These are phyloP conservation scores for Megastigmus dorsalis DNA, from an alignment of 2,888 invertebrate species.

Conservation along the genomic window DNA sequence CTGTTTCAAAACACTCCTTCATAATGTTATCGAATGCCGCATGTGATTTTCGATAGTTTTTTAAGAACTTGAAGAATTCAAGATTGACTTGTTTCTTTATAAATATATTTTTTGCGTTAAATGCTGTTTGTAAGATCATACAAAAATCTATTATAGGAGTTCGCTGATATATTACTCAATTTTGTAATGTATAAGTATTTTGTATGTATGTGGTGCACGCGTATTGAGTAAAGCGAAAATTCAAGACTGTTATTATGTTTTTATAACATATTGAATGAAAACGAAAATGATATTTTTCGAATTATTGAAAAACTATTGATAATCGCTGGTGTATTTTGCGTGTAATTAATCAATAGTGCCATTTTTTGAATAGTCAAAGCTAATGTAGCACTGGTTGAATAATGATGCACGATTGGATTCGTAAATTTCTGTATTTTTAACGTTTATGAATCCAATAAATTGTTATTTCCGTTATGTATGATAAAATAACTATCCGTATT, in stretches of 20 bases:
- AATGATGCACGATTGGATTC: not conserved
- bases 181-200: not conserved
- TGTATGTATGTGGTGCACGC: not conserved
- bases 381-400: not conserved
- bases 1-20: not conserved
- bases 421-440: slow-evolving; percentile 3
- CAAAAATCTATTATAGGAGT: not conserved
- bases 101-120: not conserved
- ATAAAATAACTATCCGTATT: slow-evolving; percentile 13
- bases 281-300: not conserved
- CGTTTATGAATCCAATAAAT: not conserved
- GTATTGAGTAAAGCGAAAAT: not conserved
- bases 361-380: slow-evolving; percentile 14
- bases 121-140: not conserved
- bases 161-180: not conserved
- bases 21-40: not conserved
- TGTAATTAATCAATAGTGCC: slow-evolving; percentile 2
- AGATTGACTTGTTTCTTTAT: slow-evolving; percentile 2
- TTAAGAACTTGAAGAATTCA: too few species aligned
- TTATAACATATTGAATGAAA: not conserved
- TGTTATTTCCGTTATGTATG: slow-evolving; percentile 2
- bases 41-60: slow-evolving; percentile 34
- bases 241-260: slow-evolving; percentile 20
- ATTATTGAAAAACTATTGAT: slow-evolving; percentile 36
- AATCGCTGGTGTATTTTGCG: not conserved